Base-by-base conservation (phyloP, 2,797 vertebrate species). In the Gallinago nigripennis region DNA sequence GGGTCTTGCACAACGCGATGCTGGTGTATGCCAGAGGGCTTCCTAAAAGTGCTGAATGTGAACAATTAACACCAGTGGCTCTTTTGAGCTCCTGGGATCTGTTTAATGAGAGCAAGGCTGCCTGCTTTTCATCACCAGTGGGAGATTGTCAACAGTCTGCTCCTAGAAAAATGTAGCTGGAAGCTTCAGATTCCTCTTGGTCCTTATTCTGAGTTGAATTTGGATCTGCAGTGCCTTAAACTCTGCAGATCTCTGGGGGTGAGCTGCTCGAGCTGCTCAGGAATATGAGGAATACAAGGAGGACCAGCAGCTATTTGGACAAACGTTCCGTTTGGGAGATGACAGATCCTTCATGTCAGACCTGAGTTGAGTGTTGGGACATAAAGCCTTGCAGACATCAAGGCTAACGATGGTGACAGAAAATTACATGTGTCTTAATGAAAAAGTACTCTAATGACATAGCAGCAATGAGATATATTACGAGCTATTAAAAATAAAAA, bases 241-340 rank as follows among this genome's bases (percentile, higher is more conserved):
- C 41, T 41, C 48, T 39, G 27, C 48, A 21, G 80, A 5, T 24
- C 50, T 63, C 77, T 31, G 63, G 50, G 46, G 78, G 27, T 11
- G 80, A 71, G 43, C 69, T 69, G 50, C 46, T n/a, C 5, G 27
- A 35, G 41, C 6, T 35, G 9, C 82, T 30, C 65, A 30, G 54
- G 61, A 18, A 5, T 0, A 5, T 2, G 5, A 15, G 39, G 70
- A 15, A 5, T 0, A 5, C 2, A 6, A 15, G 39, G 73, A 16
- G 37, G 27, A 21, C 3, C 64, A 43, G 64, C n/a, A 85, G 73
- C 50, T 54, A 0, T 46, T 68, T 31, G 50, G 68, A 31, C 37
- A 41, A 39, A 39, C 2, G 9, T 10, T 78, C 18, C 9, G 0
- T 31, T 4, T 24, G 51, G 39, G 77, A 27, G 30, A 23, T 11